phyloP scores from a whole-genome alignment of 2,113 vertebrate species.

The Anthoscopus minutus region DNA sequence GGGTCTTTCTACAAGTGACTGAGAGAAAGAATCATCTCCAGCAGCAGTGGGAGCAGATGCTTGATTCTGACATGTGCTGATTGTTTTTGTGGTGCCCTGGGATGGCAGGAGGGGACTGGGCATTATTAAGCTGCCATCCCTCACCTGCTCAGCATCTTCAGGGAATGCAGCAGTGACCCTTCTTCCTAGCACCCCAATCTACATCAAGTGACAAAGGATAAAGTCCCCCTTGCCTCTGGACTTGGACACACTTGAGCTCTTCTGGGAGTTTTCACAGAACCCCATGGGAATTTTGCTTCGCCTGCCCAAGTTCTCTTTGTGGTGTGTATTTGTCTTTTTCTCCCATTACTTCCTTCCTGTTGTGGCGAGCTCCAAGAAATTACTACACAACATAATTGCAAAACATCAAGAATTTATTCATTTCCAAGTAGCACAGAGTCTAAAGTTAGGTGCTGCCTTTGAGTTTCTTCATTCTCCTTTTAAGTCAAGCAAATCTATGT shows the following conservation, averaged over 20 bases:
- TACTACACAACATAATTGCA: slow-evolving; percentile 25
- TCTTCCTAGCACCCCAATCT: background rate
- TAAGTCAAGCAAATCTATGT: background rate
- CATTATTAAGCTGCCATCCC: background rate
- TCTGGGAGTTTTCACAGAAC: background rate
- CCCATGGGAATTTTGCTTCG: background rate
- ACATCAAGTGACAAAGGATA: background rate
- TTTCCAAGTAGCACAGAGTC: background rate
- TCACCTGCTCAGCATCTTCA: background rate
- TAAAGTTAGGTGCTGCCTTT: background rate
- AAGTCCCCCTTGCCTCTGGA: background rate
- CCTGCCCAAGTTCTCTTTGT: background rate
- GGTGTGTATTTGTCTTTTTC: background rate
- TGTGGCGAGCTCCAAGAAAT: background rate
- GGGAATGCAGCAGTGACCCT: background rate
- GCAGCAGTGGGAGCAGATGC: background rate
- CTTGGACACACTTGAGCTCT: background rate
- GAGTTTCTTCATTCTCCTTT: background rate
- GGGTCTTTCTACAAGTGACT: background rate
- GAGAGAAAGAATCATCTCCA: background rate
- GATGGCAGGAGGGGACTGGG: background rate
- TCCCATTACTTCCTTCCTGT: background rate
- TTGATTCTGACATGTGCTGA: background rate
- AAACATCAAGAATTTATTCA: slow-evolving; percentile 67
- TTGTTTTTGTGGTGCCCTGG: background rate